These are phyloP conservation scores for Chrysolina oricalcia DNA, from an alignment of 2,888 invertebrate genomes.

Conservation along the genomic window DNA sequence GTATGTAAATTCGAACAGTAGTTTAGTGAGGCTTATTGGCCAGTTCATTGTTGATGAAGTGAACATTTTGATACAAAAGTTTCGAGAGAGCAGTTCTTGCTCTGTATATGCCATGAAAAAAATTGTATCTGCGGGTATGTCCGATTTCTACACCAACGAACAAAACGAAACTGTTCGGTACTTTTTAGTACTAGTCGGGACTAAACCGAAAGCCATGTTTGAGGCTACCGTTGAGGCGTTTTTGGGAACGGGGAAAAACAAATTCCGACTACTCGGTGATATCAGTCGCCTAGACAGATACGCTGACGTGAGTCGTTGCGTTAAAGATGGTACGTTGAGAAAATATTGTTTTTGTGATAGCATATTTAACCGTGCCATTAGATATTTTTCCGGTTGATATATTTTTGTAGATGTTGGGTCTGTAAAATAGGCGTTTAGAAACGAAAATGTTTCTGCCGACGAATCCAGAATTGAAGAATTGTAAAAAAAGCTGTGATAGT, in stretches of 20 bases:
- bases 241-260: constrained; percentile 25
- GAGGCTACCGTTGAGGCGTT: constrained; percentile 79
- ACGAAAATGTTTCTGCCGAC: neutral
- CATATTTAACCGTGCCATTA: constrained; percentile 22
- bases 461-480: neutral
- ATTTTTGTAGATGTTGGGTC: neutral
- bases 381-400: neutral
- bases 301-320: constrained; percentile 72
- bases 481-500: no score
- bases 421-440: neutral
- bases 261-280: constrained; percentile 74
- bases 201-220: constrained; percentile 79
- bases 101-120: constrained; percentile 60
- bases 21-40: constrained; percentile 74
- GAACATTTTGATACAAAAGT: constrained; percentile 70
- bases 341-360: constrained; percentile 75
- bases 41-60: constrained; percentile 61
- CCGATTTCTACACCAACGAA: constrained; percentile 53
- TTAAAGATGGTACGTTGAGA: constrained; percentile 72
- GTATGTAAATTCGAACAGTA: constrained; percentile 71
- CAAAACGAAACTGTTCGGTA: constrained; percentile 66
- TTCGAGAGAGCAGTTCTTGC: constrained; percentile 64
- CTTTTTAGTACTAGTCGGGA: constrained; percentile 79
- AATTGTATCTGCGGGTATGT: constrained; percentile 57
- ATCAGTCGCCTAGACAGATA: constrained; percentile 78